Percentiles rank a stretch among this genome's conserved stretches.
Evolutionary conservation across 2,888 invertebrate species (phyloP).

Genomic region (Tipula lateralis): DNA sequence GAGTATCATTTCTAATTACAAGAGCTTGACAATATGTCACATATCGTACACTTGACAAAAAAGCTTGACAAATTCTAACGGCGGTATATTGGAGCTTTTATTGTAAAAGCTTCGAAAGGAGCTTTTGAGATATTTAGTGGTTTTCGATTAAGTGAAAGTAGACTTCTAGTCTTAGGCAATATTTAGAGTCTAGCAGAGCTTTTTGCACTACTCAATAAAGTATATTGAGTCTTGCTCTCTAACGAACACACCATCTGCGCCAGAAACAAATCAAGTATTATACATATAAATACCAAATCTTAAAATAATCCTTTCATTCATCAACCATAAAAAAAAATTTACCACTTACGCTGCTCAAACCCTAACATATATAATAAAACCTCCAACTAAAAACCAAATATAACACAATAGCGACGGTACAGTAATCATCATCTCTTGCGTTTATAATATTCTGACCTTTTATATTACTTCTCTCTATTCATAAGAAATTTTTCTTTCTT

Average conservation of each 20-base stretch:
- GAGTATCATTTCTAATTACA: background rate
- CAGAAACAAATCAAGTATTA: background rate
- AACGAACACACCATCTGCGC: background rate
- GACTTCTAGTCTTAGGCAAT: no score
- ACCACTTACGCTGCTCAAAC: background rate
- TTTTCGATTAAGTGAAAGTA: no score
- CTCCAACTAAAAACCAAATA: background rate
- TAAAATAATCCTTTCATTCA: slow-evolving; percentile 19
- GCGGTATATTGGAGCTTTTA: no score
- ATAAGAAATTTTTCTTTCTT: background rate
- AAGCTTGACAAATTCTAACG: no score
- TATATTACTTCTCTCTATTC: background rate
- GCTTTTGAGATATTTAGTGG: no score
- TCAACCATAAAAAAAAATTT: background rate
- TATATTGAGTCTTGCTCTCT: no score
- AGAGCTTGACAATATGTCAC: no score
- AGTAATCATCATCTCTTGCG: background rate
- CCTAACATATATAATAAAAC: background rate
- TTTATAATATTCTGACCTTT: slow-evolving; percentile 3
- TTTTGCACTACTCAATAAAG: no score
- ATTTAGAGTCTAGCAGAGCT: no score
- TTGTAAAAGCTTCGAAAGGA: no score
- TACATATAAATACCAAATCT: background rate
- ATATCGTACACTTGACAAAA: no score
- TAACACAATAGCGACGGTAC: background rate